Base-by-base conservation (phyloP, 2,888 invertebrate species). In the Lamproptera curius region DNA sequence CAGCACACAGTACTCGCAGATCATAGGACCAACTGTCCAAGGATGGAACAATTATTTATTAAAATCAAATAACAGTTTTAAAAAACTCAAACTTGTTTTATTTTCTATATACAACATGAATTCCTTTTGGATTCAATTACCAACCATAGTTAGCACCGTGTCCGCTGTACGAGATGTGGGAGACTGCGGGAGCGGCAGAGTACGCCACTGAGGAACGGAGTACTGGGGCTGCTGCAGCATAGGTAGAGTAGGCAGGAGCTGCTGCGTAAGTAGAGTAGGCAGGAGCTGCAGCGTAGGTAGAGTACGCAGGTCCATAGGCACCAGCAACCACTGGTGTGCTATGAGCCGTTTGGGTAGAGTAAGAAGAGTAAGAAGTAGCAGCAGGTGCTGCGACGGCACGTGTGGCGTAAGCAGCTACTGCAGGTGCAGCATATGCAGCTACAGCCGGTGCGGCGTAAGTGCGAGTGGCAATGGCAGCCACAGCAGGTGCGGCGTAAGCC, bases 141-240 rank as follows among this genome's bases (percentile, higher is more conserved):
- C 90, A 92, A 59, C 85, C 91, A 71, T 92, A 92, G 66, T 90
- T 89, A 56, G 90, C 90, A 58, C 91, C 92, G 56, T 90, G 88
- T 53, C 90, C 92, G 63, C 88, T 87, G 86, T 92, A 92, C 54
- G 89, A 78, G 63, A 90, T 84, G 72, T 91, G 91, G 51, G 92
- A 89, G 15, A 91, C 90, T 56, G 89, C 89, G 57, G 90, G 89
- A 38, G 90, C 90, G 52, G 92, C 90, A 39, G 88, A 87, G 81
- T 90, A 90, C 47, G 85, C 70, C 37, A 90, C 72, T 51, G 84
- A 80, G 40, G 85, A 72, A 54, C 78, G 77, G 52, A 78, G 64
- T 53, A 75, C 79, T 53, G 80, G 76, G 34, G 76, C 70, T 41
- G 72, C 68, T n/a, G 73, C 67, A 46, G 76, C 70, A 63, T 76